A percentile compares a stretch with the other conserved stretches of the same genome.
These are phyloP conservation scores for Sceloporus undulatus DNA, from an alignment of 2,113 vertebrate genomes.

Conservation along the genomic window DNA sequence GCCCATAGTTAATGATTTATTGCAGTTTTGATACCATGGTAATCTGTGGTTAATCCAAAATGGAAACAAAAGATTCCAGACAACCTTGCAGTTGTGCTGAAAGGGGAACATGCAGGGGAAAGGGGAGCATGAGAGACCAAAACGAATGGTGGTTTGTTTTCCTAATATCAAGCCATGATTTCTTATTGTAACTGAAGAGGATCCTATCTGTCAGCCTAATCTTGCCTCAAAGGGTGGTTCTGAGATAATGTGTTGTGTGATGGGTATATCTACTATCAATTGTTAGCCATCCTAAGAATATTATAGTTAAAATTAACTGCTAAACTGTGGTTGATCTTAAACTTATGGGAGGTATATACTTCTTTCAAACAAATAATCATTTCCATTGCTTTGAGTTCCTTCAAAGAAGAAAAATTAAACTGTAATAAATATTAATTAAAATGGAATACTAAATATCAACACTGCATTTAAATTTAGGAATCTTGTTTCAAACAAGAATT, in stretches of 20 bases:
- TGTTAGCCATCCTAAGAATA: neutral
- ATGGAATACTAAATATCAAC: neutral
- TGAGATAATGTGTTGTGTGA: neutral
- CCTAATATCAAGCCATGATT: neutral
- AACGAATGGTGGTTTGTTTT: neutral
- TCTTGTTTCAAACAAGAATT: conserved; percentile 17
- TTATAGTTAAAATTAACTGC: neutral
- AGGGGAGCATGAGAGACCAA: neutral
- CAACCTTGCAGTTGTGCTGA: neutral
- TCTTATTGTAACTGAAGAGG: neutral
- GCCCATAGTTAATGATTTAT: neutral
- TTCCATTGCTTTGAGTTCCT: neutral
- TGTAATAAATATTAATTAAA: neutral
- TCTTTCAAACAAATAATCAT: neutral
- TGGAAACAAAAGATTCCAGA: neutral
- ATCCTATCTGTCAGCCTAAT: neutral
- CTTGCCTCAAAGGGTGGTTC: neutral
- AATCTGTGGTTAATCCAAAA: neutral
- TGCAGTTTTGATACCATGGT: neutral
- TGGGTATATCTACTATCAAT: neutral
- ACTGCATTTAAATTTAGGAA: neutral
- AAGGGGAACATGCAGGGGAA: neutral
- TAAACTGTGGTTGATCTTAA: too few species aligned
- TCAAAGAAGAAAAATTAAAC: neutral
- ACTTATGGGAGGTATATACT: neutral